Evolutionary conservation across 2,888 invertebrate species (phyloP).

Genomic region (Melanostoma scalare): DNA sequence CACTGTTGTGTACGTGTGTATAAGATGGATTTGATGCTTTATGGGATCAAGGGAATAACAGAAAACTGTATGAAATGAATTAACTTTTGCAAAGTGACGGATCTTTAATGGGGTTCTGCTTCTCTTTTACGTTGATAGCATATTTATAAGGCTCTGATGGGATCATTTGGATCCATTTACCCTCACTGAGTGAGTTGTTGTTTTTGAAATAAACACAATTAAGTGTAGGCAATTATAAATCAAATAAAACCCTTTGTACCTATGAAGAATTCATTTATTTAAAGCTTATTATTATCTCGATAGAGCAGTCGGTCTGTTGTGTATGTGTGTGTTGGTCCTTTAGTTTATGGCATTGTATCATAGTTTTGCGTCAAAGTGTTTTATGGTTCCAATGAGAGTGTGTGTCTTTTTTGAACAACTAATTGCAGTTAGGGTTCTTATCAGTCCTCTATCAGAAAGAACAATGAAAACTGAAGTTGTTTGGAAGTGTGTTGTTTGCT

Average conservation of each 20-base stretch:
- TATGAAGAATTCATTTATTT: no score
- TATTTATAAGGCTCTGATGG: slow-evolving; percentile 34
- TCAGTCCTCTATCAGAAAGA: no score
- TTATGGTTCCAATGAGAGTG: no score
- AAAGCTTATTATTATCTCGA: no score
- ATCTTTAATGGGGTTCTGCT: slow-evolving; percentile 39
- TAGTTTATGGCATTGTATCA: no score
- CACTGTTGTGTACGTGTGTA: neutral
- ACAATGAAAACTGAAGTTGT: no score
- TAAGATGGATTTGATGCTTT: slow-evolving; percentile 46
- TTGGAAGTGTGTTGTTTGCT: no score
- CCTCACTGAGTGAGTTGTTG: slow-evolving; percentile 34
- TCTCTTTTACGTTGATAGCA: slow-evolving; percentile 19
- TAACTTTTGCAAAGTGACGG: slow-evolving; percentile 55
- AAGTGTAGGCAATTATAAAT: slow-evolving; percentile 6
- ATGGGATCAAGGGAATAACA: slow-evolving; percentile 53
- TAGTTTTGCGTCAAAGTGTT: no score
- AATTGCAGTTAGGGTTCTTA: no score
- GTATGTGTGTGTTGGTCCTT: no score
- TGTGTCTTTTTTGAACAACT: no score
- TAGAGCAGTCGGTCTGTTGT: no score
- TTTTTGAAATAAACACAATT: neutral
- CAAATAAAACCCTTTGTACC: slow-evolving; percentile 1
- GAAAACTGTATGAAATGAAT: slow-evolving; percentile 39
- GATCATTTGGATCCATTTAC: slow-evolving; percentile 36